Evolutionary conservation across 2,113 vertebrate genomes (phyloP), one percentile per base, ranked within the genome.

Genomic region (Salminus brasiliensis): DNA sequence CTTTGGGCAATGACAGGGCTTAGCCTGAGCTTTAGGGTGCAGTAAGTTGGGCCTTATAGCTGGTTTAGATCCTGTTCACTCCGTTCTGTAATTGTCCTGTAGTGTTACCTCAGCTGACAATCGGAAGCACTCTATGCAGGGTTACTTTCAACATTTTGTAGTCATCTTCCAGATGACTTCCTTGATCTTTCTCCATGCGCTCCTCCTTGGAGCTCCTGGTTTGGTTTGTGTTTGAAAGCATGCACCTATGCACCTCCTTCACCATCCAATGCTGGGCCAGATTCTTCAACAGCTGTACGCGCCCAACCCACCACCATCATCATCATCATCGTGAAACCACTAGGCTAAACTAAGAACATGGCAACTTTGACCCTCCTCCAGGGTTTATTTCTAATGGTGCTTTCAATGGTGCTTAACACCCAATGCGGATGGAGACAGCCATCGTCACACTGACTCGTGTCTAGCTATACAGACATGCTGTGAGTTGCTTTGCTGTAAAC

Each of bases 381-480:
- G 91, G 91, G 90, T 81, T 80, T 88, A 82, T 90, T 89, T 89
- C 88, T 88, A 87, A 87, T 91, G 92, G 92, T 94, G 92, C 93
- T 94, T 91, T 80, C 87, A 89, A 79, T 90, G 93, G 92, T 93
- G 93, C 93, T 94, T 80, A 88, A 88, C 84, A 83, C 65, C 70
- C 41, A 78, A 81, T 79, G 25, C 27, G 65, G 85, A 85, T 85
- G 86, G 82, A 80, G 78, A 84, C 83, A 87, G 74, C 82, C 78
- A 81, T 81, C 45, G 62, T 63, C 72, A 55, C 59, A 69, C 29
- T 41, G 63, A 79, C 74, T 62, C 9, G 59, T 34, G 55, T 65
- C 39, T 45, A 39, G 63, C 29, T 62, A 34, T 3, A 36, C 9
- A 23, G 32, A 62, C 3, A 30, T 69, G 29, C 47, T 4, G 16